A percentile compares a stretch with the other conserved stretches of the same genome.
These are phyloP conservation scores for Scolopax mira DNA, from an alignment of 2,113 vertebrate genomes.

Conservation along the genomic window DNA sequence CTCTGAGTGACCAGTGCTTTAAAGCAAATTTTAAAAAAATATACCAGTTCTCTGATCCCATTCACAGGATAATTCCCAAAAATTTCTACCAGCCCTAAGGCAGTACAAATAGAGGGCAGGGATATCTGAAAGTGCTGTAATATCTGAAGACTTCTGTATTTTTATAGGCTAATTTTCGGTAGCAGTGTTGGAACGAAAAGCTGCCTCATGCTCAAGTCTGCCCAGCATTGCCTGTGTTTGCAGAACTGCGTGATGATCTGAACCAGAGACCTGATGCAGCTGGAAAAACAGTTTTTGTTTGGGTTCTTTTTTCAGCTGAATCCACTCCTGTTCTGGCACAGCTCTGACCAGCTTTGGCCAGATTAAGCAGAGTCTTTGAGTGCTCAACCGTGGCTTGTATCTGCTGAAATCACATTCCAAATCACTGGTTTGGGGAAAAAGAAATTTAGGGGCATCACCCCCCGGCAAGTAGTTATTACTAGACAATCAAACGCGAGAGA, in stretches of 20 bases:
- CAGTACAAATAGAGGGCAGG: background rate
- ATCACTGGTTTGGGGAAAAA: background rate
- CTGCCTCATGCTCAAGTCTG: background rate
- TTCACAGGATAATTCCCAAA: background rate
- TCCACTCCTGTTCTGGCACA: slow-evolving; percentile 7
- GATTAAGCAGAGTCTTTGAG: background rate
- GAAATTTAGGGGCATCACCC: background rate
- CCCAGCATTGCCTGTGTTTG: background rate
- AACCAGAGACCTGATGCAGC: background rate
- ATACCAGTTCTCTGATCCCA: background rate
- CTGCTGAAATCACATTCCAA: background rate
- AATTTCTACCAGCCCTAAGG: background rate
- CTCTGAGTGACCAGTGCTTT: background rate
- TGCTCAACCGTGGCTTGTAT: background rate
- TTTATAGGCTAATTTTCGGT: background rate
- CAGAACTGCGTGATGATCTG: background rate
- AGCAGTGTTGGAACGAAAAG: background rate
- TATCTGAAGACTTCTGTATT: background rate
- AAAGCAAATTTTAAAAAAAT: background rate
- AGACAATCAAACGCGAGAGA: background rate
- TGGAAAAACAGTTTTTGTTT: slow-evolving; percentile 15
- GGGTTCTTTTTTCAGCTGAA: background rate
- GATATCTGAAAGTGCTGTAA: background rate
- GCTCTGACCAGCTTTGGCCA: background rate
- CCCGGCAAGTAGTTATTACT: background rate